Evolutionary conservation across 2,888 invertebrate genomes (phyloP).

Genomic region (Nomada ruficornis): DNA sequence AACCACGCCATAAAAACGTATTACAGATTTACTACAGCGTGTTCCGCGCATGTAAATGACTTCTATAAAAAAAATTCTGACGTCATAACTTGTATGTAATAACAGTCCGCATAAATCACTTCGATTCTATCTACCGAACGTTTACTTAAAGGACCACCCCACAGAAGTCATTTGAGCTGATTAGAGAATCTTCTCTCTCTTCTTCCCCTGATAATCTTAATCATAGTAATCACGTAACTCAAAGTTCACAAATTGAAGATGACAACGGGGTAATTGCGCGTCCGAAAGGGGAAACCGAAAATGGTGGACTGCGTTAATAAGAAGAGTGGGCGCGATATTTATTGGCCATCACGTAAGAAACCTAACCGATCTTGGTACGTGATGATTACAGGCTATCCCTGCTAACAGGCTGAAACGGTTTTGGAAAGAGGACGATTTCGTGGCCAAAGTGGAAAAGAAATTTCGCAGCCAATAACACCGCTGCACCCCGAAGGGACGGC

Average conservation of each 20-base stretch:
- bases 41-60: background rate
- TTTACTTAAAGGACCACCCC: background rate
- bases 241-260: conserved; percentile 12
- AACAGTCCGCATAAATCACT: background rate
- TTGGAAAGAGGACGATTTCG: conserved; percentile 49
- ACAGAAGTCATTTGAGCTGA: conserved; percentile 1
- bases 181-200: conserved; percentile 10
- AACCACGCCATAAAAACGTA: background rate
- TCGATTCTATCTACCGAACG: background rate
- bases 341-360: conserved; percentile 64
- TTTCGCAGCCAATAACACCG: conserved; percentile 50
- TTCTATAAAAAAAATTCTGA: background rate
- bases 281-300: conserved; percentile 42
- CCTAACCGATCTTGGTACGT: conserved; percentile 53
- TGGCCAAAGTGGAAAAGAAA: conserved; percentile 43
- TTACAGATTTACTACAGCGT: background rate
- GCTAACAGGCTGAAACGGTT: conserved; percentile 65
- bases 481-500: conserved; percentile 57
- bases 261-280: conserved; percentile 46
- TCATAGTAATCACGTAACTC: background rate
- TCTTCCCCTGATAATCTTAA: background rate
- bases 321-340: conserved; percentile 71
- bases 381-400: conserved; percentile 70
- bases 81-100: background rate
- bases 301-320: conserved; percentile 65